phyloP scores from a whole-genome alignment of 2,888 invertebrate species.

The Sycophila texana region DNA sequence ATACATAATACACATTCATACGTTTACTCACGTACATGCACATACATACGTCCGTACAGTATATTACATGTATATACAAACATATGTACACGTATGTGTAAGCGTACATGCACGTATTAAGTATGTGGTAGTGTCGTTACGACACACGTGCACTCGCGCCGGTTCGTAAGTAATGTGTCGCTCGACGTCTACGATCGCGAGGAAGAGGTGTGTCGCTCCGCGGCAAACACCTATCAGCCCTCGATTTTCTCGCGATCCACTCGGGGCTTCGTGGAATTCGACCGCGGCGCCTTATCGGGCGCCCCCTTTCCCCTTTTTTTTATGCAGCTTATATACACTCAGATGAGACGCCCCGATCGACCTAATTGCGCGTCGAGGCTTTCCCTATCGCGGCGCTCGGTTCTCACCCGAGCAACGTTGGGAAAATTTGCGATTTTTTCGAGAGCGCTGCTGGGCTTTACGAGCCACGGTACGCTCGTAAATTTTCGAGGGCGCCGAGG shows the following conservation, averaged over 20 bases:
- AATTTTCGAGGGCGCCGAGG: background rate
- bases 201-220: conserved; percentile 18
- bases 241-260: background rate
- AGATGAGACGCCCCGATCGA: background rate
- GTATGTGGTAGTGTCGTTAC: background rate
- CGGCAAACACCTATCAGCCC: background rate
- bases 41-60: background rate
- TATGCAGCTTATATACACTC: background rate
- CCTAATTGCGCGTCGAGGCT: background rate
- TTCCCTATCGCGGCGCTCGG: background rate
- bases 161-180: background rate
- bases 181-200: background rate
- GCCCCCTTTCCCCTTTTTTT: background rate
- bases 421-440: background rate
- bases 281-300: no score
- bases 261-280: no score
- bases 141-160: background rate
- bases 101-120: no score
- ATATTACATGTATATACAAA: background rate
- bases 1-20: background rate
- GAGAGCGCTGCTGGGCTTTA: background rate
- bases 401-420: background rate
- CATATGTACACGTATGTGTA: background rate
- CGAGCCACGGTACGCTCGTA: background rate
- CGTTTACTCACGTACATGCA: background rate